Evolutionary conservation across 2,888 invertebrate species (phyloP).

Genomic region (Drosophila birchii): DNA sequence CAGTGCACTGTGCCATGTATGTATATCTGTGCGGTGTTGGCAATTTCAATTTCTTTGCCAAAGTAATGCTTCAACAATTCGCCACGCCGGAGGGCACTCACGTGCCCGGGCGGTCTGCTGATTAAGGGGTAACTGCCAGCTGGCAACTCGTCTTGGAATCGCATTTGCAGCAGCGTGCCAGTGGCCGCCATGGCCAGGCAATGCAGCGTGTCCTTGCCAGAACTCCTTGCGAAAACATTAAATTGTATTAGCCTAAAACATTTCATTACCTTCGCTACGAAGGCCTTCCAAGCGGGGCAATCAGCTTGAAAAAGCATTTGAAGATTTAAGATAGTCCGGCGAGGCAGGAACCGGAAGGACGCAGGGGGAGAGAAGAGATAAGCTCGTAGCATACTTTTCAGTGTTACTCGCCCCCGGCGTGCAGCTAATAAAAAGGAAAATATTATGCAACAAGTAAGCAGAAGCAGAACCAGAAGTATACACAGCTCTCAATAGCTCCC

Average conservation of each 20-base stretch:
- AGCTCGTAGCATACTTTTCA: constrained; percentile 36
- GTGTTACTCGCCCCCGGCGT: constrained; percentile 37
- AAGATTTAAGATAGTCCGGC: constrained; percentile 52
- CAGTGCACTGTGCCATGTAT: background rate
- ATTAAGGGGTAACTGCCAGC: constrained; percentile 49
- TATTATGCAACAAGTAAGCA: constrained; percentile 77
- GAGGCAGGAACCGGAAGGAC: background rate
- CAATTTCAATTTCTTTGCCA: constrained; percentile 50
- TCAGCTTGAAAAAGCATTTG: constrained; percentile 67
- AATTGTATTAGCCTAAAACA: constrained; percentile 71
- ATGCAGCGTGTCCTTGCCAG: constrained; percentile 49
- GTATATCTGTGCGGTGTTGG: constrained; percentile 17
- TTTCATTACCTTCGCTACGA: constrained; percentile 54
- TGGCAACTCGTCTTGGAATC: constrained; percentile 57
- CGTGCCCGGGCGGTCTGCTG: constrained; percentile 49
- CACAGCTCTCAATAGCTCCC: constrained; percentile 49
- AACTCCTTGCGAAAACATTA: constrained; percentile 51
- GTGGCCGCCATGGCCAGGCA: constrained; percentile 9
- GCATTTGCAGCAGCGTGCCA: constrained; percentile 53
- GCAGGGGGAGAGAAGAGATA: background rate
- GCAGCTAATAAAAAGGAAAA: constrained; percentile 71
- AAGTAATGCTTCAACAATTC: constrained; percentile 54
- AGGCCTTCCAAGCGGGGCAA: constrained; percentile 54
- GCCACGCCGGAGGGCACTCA: constrained; percentile 42
- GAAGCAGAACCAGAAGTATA: constrained; percentile 26